A percentile compares a stretch with the other conserved stretches of the same genome.
Conservation (phyloP, 2,113 vertebrate species). For the Micronisus gabar region DNA sequence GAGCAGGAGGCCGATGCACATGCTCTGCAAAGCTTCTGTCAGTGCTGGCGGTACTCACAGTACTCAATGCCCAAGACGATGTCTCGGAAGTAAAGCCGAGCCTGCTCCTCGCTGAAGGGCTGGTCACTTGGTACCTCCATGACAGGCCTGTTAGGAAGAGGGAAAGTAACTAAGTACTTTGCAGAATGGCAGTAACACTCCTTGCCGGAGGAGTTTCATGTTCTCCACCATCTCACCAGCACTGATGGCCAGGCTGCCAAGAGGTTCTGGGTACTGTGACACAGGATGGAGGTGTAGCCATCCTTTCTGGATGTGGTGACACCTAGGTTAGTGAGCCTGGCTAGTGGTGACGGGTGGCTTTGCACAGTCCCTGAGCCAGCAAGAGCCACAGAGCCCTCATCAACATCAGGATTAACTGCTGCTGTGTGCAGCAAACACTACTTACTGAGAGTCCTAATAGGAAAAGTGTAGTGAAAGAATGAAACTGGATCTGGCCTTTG, state of each 20-base stretch:
- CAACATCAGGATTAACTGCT: not conserved
- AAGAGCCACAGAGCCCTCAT: not conserved
- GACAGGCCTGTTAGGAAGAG: constrained; percentile 79
- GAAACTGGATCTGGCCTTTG: not conserved
- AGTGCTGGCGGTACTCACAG: constrained; percentile 78
- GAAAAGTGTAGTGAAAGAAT: not conserved
- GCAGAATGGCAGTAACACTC: not conserved
- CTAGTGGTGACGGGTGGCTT: not conserved
- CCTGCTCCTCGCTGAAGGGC: constrained; percentile 88
- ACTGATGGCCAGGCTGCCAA: not conserved
- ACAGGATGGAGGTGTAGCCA: accelerated
- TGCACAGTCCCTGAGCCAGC: not conserved
- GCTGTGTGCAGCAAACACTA: not conserved
- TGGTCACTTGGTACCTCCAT: constrained; percentile 93
- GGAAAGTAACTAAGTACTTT: not conserved
- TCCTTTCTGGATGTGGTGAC: not conserved
- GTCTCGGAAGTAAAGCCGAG: constrained; percentile 89
- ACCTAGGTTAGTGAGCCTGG: not conserved
- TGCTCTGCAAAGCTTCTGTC: not conserved
- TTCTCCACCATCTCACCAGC: not conserved
- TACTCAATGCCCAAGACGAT: constrained; percentile 96
- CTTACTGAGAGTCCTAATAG: not conserved
- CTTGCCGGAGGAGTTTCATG: not conserved
- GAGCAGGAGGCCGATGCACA: not conserved
- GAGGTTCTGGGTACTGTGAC: not conserved